Evolutionary conservation across 2,888 invertebrate species (phyloP), one percentile per base, ranked within the genome.

Genomic region (Leistus spinibarbis): DNA sequence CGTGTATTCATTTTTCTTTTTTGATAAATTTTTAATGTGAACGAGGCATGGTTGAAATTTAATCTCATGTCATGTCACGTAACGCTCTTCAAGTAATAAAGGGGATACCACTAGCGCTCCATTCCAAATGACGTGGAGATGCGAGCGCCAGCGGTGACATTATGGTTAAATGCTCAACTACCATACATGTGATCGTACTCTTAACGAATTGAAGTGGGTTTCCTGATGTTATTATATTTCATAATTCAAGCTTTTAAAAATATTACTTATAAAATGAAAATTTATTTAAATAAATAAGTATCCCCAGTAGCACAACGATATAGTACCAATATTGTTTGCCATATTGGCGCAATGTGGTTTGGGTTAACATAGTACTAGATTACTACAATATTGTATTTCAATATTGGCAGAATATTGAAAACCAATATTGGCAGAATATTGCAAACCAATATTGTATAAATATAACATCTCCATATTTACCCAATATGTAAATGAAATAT

Each of bases 31-130:
- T 60, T 60, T 60, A 60, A 60, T 60, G 60, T 20, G 19, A 22
- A 10, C 60, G 60, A 60, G 60, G 17, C 17, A 60, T 20, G 60
- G 60, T 3, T 60, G 60, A 60, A 60, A 60, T 60, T 60, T 60
- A 60, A 60, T 60, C 60, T 60, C 22, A 60, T 22, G 22, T 60
- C 60, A 60, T 60, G 60, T n/a, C 60, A 60, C 60, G 60, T 60
- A 60, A 60, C 17, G 60, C 16, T 19, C 60, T 60, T 22, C 22
- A 60, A 60, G 60, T 60, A 10, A 60, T 60, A 60, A 60, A 60
- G 60, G 20, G 56, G 13, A 20, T 20, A 17, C 60, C 20, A 20
- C 20, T 17, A 60, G 60, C 19, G 60, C 19, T 20, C 17, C 20
- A 60, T 16, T 40, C 40, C 10, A 40, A 20, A 17, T 60, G 60